Conservation (phyloP, 2,888 invertebrate genomes). For the Steromphala cineraria region DNA sequence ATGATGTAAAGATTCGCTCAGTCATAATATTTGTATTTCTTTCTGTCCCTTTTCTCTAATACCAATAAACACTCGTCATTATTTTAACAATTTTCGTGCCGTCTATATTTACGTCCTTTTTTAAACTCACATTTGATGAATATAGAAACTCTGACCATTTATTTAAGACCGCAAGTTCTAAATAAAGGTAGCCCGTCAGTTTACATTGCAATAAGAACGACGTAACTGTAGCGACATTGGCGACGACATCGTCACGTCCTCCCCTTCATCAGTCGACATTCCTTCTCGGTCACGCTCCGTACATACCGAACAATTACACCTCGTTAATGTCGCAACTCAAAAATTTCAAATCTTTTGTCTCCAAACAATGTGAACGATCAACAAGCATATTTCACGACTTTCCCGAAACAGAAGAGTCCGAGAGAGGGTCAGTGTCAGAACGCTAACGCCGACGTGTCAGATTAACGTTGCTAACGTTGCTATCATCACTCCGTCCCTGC, state of each 20-base stretch:
- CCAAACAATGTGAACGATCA: constrained; percentile 12
- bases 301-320: neutral
- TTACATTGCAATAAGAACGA: neutral
- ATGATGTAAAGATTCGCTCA: too few species aligned
- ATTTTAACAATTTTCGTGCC: too few species aligned
- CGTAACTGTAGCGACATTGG: neutral
- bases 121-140: too few species aligned
- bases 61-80: too few species aligned
- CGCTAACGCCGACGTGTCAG: neutral
- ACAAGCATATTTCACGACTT: neutral
- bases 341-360: constrained; percentile 18
- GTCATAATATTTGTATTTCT: too few species aligned
- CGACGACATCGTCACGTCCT: neutral
- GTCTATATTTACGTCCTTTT: too few species aligned
- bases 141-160: neutral
- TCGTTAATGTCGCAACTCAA: neutral
- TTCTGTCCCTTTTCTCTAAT: too few species aligned
- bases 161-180: neutral
- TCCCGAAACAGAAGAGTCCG: neutral
- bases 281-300: neutral
- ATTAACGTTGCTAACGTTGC: neutral
- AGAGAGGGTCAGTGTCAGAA: neutral
- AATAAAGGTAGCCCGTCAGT: neutral
- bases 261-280: neutral
- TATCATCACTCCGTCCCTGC: neutral